A percentile compares a stretch with the other conserved stretches of the same genome.
These are phyloP conservation scores for Vannuccia rotundouncinata DNA, from an alignment of 2,888 invertebrate species.

Conservation along the genomic window DNA sequence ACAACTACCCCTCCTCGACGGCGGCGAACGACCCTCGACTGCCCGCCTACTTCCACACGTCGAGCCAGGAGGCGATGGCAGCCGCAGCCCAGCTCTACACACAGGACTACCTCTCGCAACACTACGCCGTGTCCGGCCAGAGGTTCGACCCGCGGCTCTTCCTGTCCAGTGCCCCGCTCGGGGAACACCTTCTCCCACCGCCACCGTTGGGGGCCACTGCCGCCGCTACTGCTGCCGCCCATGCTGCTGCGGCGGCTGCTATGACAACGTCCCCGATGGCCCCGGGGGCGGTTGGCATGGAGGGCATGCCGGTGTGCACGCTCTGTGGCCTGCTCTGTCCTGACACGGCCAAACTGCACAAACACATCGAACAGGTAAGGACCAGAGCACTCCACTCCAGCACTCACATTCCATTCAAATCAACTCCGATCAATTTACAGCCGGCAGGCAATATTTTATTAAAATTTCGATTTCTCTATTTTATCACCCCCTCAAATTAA, in stretches of 20 bases:
- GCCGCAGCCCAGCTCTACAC: background rate
- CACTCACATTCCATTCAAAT: too few species aligned
- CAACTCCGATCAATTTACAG: too few species aligned
- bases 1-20: background rate
- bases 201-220: background rate
- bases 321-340: constrained; percentile 33
- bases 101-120: constrained; percentile 1
- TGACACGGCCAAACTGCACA: constrained; percentile 1
- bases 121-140: background rate
- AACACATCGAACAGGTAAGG: constrained; percentile 33
- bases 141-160: background rate
- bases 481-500: background rate
- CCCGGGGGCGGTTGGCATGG: background rate
- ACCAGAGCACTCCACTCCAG: too few species aligned
- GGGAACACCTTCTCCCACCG: background rate
- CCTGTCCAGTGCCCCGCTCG: background rate
- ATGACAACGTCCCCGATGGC: background rate
- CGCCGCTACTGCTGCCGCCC: background rate
- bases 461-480: background rate
- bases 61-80: background rate
- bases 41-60: background rate
- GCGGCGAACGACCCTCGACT: background rate
- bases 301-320: constrained; percentile 27
- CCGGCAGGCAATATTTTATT: too few species aligned
- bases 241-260: background rate